Evolutionary conservation across 2,113 vertebrate genomes (phyloP).

Genomic region (Centrocercus urophasianus): DNA sequence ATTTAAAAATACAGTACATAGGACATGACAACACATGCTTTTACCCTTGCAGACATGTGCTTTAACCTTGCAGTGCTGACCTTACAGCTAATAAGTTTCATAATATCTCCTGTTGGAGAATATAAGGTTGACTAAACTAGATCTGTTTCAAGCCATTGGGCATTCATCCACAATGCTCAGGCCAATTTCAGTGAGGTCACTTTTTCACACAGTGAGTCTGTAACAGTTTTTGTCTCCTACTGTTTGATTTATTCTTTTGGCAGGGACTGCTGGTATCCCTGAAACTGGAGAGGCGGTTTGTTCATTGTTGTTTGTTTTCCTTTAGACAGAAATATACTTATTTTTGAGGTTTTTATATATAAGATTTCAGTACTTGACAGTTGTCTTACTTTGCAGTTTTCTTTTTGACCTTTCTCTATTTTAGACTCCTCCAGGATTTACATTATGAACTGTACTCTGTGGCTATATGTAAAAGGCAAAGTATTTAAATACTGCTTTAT

Average conservation of each 20-base stretch:
- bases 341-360: conserved; percentile 7
- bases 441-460: neutral
- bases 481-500: conserved; percentile 48
- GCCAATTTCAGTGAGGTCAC: conserved; percentile 63
- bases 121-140: conserved; percentile 65
- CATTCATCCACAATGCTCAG: conserved; percentile 61
- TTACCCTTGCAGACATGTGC: conserved; percentile 35
- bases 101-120: conserved; percentile 49
- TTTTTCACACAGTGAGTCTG: conserved; percentile 48
- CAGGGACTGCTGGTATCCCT: conserved; percentile 31
- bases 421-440: conserved; percentile 20
- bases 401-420: conserved; percentile 6
- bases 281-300: conserved; percentile 6
- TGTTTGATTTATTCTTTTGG: conserved; percentile 72
- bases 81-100: conserved; percentile 29
- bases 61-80: conserved; percentile 53
- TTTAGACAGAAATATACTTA: neutral
- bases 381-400: conserved; percentile 6
- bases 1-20: neutral
- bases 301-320: neutral
- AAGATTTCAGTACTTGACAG: neutral
- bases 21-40: neutral
- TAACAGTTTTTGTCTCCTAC: conserved; percentile 65
- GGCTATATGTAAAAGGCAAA: conserved; percentile 34
- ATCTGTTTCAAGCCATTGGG: conserved; percentile 60